Evolutionary conservation across 2,113 vertebrate species (phyloP), one percentile per base, ranked within the genome.

Genomic region (Pandion haliaetus): DNA sequence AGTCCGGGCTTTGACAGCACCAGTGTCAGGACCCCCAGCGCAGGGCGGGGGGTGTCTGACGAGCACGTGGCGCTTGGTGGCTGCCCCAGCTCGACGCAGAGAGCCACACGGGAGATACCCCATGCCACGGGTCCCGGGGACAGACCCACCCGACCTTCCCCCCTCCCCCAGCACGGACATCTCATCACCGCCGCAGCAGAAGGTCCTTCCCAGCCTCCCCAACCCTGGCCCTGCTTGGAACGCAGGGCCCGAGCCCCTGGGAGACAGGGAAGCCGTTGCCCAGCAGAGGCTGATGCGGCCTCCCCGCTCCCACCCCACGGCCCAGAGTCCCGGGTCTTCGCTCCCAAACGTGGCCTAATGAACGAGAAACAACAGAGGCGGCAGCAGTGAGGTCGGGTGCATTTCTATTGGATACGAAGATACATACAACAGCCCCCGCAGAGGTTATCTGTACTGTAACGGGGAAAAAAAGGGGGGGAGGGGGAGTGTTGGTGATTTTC

Each of bases 1-100:
- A 2, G 4, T 1, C 1, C 0, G 2, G 32, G 7, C 9, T 0
- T 6, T 4, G 17, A 5, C 5, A 1, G 8, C 73, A 5, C 20
- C 71, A 3, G 24, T 10, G 31, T 24, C 29, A 3, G 12, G 14
- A 59, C 25, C 17, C 25, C 0, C 8, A 1, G 52, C 36, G 71
- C 52, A 8, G 52, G 36, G 2, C 74, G 58, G 24, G 15, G 52
- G 50, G n/a, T n/a, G n/a, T 3, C 42, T 24, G n/a, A 16, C 0
- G 1, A 34, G 24, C 49, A 8, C n/a, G 8, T 5, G 9, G 52
- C 8, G 6, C 52, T 54, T 2, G 34, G 69, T 10, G 52, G 69
- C 76, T 3, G 50, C 26, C 52, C 26, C 52, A 54, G 50, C 50
- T 52, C 3, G 2, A 52, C 5, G 50, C 50, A 28, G 9, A 18